Evolutionary conservation across 2,888 invertebrate species (phyloP).

Genomic region (Microctonus hyperodae): DNA sequence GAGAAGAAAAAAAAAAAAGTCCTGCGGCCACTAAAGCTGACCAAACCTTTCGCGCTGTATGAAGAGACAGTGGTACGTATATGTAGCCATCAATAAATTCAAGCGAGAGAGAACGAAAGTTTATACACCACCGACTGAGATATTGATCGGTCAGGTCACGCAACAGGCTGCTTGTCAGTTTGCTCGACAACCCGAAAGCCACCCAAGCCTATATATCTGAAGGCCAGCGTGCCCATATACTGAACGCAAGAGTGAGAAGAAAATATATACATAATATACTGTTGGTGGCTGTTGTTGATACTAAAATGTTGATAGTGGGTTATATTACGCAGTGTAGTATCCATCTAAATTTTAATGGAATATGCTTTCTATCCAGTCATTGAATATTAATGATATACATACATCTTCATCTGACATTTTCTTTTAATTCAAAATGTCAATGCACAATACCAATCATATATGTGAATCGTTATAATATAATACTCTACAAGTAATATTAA

Average conservation of each 20-base stretch:
- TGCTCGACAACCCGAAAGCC: slow-evolving; percentile 33
- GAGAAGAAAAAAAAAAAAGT: slow-evolving; percentile 7
- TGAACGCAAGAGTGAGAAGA: neutral
- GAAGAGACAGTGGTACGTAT: neutral
- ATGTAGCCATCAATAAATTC: neutral
- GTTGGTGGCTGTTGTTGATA: neutral
- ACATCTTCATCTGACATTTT: neutral
- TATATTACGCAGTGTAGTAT: neutral
- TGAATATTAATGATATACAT: neutral
- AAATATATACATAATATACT: neutral
- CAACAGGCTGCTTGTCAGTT: slow-evolving; percentile 45
- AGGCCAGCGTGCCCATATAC: slow-evolving; percentile 30
- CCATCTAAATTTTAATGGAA: neutral
- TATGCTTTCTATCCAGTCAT: neutral
- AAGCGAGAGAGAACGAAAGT: slow-evolving; percentile 7
- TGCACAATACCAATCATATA: neutral
- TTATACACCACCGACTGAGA: slow-evolving; percentile 29
- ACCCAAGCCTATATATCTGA: slow-evolving; percentile 28
- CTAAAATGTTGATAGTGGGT: neutral
- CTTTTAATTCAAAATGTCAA: neutral
- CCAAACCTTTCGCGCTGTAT: slow-evolving; percentile 24
- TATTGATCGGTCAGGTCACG: slow-evolving; percentile 45
- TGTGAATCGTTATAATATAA: neutral
- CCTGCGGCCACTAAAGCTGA: slow-evolving; percentile 19
- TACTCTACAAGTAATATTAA: neutral